phyloP scores from a whole-genome alignment of 1,140 invertebrate species.

The Delia radicum region DNA sequence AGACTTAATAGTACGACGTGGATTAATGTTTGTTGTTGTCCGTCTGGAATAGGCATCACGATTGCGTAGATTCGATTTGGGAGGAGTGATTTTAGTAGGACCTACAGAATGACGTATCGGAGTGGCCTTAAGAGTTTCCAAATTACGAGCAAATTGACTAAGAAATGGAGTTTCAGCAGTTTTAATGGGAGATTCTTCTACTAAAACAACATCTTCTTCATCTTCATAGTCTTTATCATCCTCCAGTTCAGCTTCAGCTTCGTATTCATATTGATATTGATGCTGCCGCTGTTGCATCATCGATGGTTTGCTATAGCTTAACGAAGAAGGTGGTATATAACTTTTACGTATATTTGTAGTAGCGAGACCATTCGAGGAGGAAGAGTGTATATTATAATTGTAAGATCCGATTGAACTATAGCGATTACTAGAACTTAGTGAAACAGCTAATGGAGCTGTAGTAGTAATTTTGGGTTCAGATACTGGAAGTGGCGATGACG shows the following conservation, averaged over 20 bases:
- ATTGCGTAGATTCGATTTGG: neutral
- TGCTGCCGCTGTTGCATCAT: too few species aligned
- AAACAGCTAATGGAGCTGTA: neutral
- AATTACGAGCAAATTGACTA: slow-evolving; percentile 29
- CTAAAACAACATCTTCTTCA: neutral
- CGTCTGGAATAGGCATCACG: neutral
- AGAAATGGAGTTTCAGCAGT: slow-evolving; percentile 24
- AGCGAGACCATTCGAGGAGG: neutral
- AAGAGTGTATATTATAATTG: slow-evolving; percentile 4
- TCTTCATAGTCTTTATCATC: neutral
- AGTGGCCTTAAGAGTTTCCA: slow-evolving; percentile 24
- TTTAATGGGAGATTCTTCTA: neutral
- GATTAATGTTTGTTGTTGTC: neutral
- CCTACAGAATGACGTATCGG: neutral
- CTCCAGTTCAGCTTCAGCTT: neutral
- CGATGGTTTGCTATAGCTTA: neutral
- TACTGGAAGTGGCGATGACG: too few species aligned
- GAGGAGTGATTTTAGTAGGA: neutral
- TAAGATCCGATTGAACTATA: neutral
- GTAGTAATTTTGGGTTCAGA: slow-evolving; percentile 26
- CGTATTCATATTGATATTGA: neutral
- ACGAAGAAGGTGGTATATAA: neutral
- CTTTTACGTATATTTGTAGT: neutral
- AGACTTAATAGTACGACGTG: neutral
- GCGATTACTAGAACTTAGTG: neutral